Evolutionary conservation across 1,140 invertebrate genomes (phyloP), one percentile per base, ranked within the genome.

Genomic region (Neodiprion lecontei): DNA sequence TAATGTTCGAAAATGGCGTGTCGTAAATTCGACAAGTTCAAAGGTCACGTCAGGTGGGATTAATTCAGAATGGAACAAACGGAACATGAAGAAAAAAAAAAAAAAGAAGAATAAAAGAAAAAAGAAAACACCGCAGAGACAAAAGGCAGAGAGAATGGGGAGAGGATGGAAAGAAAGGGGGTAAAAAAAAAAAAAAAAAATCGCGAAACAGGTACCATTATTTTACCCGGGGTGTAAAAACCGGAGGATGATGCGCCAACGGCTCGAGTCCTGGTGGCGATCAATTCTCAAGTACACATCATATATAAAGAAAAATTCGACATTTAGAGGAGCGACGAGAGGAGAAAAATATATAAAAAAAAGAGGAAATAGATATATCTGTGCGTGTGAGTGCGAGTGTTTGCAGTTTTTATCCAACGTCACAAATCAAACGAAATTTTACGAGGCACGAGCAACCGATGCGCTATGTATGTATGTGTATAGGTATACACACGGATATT

Each of bases 11-110:
- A 40, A 40, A 40, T 5, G n/a, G 9, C 11, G 53, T 17, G 53
- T 9, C 53, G 53, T 61, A 61, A 61, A 61, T 61, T 61, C 53
- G 53, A 61, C 53, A 14, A 61, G 53, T 61, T 61, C 53, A 61
- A 61, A 61, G 53, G 11, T 61, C 53, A 61, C 53, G 53, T 14
- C 53, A 61, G 53, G 53, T 12, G 53, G 53, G 53, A 61, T 61
- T 61, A 14, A 61, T 61, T 61, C 53, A 61, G 53, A 17, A 61
- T 4, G 11, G n/a, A 17, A 61, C 0, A 9, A 9, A 61, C 4
- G 5, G 53, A 17, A 40, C 0, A 17, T 14, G 9, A 61, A 61
- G 9, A 61, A 61, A 12, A 17, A 61, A 14, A 61, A 17, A 9
- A 61, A 1, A 61, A 9, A 14, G 4, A 12, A 3, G 9, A 17